Conservation (phyloP, 2,888 invertebrate genomes). For the Zhuqinia jingwanae region DNA sequence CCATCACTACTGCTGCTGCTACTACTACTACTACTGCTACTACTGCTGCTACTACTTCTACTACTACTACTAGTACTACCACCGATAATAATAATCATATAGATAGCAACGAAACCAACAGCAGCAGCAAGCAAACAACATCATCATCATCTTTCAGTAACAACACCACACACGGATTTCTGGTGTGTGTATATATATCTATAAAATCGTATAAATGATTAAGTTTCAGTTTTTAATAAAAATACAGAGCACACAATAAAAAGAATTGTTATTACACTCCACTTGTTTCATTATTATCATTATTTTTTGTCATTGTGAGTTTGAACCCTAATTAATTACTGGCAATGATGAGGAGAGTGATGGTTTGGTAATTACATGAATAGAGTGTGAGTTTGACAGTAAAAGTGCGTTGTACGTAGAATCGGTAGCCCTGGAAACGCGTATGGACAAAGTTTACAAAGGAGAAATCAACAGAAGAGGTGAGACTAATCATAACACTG, state of each 20-base stretch:
- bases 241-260: background rate
- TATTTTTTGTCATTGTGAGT: background rate
- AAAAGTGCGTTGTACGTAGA: conserved; percentile 23
- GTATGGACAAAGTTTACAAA: conserved; percentile 75
- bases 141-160: background rate
- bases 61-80: no score
- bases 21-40: no score
- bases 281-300: background rate
- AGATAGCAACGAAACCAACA: background rate
- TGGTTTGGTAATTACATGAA: background rate
- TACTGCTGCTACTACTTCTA: no score
- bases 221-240: background rate
- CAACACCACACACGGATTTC: conserved; percentile 3
- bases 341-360: background rate
- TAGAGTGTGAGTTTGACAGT: conserved; percentile 11
- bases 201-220: background rate
- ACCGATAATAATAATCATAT: no score
- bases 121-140: background rate
- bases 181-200: background rate
- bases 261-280: background rate
- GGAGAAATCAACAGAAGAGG: conserved; percentile 76
- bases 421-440: conserved; percentile 66
- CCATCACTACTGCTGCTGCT: background rate
- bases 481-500: conserved; percentile 33
- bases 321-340: background rate